Evolutionary conservation across 2,888 invertebrate species (phyloP), one percentile per base, ranked within the genome.

Genomic region (Bugulina stolonifera): DNA sequence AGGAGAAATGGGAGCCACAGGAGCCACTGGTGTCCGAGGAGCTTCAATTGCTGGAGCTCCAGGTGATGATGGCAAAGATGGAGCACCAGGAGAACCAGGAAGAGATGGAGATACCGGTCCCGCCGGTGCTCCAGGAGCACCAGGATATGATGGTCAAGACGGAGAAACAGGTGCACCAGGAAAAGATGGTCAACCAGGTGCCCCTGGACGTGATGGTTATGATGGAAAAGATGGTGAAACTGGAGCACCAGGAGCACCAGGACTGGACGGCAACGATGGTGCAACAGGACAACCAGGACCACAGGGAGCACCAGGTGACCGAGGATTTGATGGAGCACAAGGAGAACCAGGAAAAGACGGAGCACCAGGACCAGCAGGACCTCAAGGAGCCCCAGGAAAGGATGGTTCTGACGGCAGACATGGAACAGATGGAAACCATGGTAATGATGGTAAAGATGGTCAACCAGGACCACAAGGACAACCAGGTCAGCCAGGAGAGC

Each of bases 21-120:
- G 73, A 32, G 1, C 34, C 43, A 43, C 23, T n/a, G 72, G 72
- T 58, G 71, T 35, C n/a, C 29, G 23, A 43, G 72, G 73, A 27
- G 22, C 57, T n/a, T 18, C n/a, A 10, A 25, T 27, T 5, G 18
- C 25, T 25, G 73, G 73, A 54, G 54, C 35, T 0, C 27, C 64
- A 64, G 64, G 64, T 32, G 5, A 22, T 25, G 18, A 22, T 18
- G 64, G 64, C 5, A 2, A 64, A 64, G 14, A 25, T 25, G 64
- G 64, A 27, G 29, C 25, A 64, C 64, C 64, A 14, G 43, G 43
- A 43, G 5, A 14, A 64, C 64, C 64, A 64, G 64, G 64, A 14
- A 2, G 5, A 64, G 32, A 64, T 14, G 64, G 64, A 34, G 25
- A 27, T 29, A 27, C 64, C 22, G 64, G 64, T 64, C 25, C 72